Base-by-base conservation (phyloP, 2,113 vertebrate genomes). In the Leuciscus idus region DNA sequence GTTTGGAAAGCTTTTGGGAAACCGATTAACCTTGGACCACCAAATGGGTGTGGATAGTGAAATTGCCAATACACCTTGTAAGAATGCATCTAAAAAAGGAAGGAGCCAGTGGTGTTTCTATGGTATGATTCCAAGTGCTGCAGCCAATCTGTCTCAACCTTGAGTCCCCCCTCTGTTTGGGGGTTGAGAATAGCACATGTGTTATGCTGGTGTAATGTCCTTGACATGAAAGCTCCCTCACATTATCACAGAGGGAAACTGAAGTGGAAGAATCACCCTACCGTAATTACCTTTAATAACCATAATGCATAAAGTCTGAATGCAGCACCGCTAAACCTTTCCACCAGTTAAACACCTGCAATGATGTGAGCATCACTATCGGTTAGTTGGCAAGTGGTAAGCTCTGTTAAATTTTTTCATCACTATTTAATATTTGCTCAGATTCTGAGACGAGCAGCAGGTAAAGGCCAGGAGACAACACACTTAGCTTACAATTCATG, bases 201-300 rank as follows among this genome's bases (percentile, higher is more conserved):
- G 68, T 75, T 86, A 87, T 84, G 85, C 64, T 48, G 74, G 28
- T 81, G 81, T 72, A 6, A 61, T 86, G 88, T 85, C 84, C 68
- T 90, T 90, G 79, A 88, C 78, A 77, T 61, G 77, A 86, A 84
- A 83, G 26, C 39, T 70, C 59, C 83, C 66, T 85, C 52, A 0
- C 74, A 74, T 70, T 70, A 78, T 74, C 77, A 26, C 7, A 48
- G 77, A 36, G 52, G 72, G 76, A 84, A 76, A 43, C 57, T 70
- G 79, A 84, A 68, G 78, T 50, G 30, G 77, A 78, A 86, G 82
- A 89, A 83, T 48, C 52, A 19, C 79, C 62, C 21, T 6, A 36
- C 64, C 76, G 64, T 89, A 89, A 90, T 85, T 80, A 87, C 83
- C 82, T 5, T 52, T 89, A 74, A 87, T 68, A 52, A 89, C 83